Percentiles rank a stretch among this genome's conserved stretches.
These are phyloP conservation scores for Melopsittacus undulatus DNA, from an alignment of 2,797 vertebrate genomes.

Conservation along the genomic window DNA sequence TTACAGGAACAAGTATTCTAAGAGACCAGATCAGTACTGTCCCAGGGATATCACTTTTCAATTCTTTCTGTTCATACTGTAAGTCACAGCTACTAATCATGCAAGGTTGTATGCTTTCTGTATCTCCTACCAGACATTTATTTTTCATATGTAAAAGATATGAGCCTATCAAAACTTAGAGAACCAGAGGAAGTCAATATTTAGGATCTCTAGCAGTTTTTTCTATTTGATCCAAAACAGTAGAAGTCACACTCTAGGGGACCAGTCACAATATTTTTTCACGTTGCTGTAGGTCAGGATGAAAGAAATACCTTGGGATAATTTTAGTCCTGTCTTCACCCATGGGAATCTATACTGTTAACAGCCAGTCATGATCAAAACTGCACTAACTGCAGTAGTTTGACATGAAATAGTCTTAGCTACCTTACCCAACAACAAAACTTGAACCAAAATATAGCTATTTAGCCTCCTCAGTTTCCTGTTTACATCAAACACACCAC, in stretches of 20 bases:
- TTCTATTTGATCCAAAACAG: neutral
- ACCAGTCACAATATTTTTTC: neutral
- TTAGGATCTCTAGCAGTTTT: neutral
- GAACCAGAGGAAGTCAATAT: neutral
- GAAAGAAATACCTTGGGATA: neutral
- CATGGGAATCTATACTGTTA: neutral
- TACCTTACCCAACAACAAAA: neutral
- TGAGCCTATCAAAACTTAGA: neutral
- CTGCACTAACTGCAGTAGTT: neutral
- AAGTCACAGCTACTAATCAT: neutral
- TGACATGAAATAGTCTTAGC: neutral
- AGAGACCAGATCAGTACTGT: neutral
- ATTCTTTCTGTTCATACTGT: neutral
- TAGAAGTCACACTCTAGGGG: neutral
- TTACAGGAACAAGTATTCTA: neutral
- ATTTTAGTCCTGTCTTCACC: neutral
- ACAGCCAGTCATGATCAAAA: slow-evolving; percentile 15
- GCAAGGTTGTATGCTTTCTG: neutral
- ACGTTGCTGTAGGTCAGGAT: neutral
- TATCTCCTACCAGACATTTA: neutral
- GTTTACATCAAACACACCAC: slow-evolving; percentile 18
- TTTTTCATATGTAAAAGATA: neutral
- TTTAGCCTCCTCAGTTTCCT: neutral
- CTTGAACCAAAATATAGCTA: neutral
- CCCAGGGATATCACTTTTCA: neutral